Conservation (phyloP, 2,113 vertebrate species). For the Rhinogobius similis region DNA sequence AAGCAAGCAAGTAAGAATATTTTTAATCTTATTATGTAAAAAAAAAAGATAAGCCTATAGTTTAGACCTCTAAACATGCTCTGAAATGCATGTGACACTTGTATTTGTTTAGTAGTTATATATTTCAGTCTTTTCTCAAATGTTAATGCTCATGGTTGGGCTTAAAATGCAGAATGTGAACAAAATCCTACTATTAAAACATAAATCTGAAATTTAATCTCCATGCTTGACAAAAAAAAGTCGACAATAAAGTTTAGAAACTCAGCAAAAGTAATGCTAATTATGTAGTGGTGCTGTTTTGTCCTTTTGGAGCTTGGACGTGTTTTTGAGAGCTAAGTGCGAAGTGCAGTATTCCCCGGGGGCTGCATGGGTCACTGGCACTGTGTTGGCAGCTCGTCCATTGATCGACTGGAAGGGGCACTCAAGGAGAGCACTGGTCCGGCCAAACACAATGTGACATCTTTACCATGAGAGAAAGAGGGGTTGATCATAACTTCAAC, state of each 20-base stretch:
- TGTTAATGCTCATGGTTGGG: no score
- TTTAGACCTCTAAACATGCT: no score
- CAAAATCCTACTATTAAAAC: no score
- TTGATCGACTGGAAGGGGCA: slow-evolving; percentile 8
- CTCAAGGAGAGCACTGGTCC: background rate
- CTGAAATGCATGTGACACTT: no score
- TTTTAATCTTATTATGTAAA: no score
- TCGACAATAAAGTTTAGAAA: no score
- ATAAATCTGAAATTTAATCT: no score
- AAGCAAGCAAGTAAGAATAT: background rate
- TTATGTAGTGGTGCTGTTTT: background rate
- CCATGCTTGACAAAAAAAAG: no score
- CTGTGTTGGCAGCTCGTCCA: slow-evolving; percentile 14
- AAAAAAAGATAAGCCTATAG: no score
- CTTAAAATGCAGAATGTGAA: no score
- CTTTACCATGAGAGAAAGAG: background rate
- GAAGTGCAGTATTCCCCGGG: slow-evolving; percentile 7
- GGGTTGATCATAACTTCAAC: background rate
- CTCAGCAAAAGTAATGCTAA: background rate
- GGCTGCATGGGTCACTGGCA: slow-evolving; percentile 31
- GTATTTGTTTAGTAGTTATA: no score
- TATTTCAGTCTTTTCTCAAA: no score
- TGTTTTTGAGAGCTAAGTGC: slow-evolving; percentile 12
- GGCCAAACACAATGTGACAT: slow-evolving; percentile 10
- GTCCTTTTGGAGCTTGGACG: slow-evolving; percentile 6